A percentile compares a stretch with the other conserved stretches of the same genome.
Conservation (phyloP, 2,888 invertebrate genomes). For the Seira sanloemensis region DNA sequence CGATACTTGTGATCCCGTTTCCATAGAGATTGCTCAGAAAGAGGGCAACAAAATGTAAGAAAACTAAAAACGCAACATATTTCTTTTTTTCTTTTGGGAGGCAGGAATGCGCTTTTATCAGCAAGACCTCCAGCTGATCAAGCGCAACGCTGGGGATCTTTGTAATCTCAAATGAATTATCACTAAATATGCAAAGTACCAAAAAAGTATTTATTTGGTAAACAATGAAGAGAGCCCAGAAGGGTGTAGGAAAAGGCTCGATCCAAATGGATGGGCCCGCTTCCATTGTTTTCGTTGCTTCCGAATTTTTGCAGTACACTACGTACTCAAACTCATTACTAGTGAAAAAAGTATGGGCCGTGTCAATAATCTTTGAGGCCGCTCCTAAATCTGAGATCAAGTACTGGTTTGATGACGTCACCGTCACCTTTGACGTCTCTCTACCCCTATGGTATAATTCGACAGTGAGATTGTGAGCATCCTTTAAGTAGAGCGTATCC, state of each 20-base stretch:
- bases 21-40: background rate
- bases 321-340: background rate
- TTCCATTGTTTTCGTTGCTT: background rate
- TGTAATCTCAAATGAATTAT: background rate
- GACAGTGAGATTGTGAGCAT: background rate
- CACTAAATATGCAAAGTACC: background rate
- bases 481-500: background rate
- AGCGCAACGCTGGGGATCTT: background rate
- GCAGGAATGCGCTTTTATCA: no score
- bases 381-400: no score
- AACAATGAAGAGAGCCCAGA: background rate
- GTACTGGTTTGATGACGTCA: background rate
- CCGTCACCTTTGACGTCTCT: background rate
- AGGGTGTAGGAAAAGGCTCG: background rate
- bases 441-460: background rate
- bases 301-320: background rate
- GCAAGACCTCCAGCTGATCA: no score
- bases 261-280: background rate
- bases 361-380: background rate
- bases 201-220: background rate
- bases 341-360: background rate
- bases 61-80: background rate
- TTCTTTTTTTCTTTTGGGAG: no score
- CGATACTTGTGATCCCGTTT: background rate
- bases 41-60: background rate